Percentiles rank a stretch among this genome's conserved stretches.
Conservation (phyloP, 2,113 vertebrate species). For the Apodemus speciosus region DNA sequence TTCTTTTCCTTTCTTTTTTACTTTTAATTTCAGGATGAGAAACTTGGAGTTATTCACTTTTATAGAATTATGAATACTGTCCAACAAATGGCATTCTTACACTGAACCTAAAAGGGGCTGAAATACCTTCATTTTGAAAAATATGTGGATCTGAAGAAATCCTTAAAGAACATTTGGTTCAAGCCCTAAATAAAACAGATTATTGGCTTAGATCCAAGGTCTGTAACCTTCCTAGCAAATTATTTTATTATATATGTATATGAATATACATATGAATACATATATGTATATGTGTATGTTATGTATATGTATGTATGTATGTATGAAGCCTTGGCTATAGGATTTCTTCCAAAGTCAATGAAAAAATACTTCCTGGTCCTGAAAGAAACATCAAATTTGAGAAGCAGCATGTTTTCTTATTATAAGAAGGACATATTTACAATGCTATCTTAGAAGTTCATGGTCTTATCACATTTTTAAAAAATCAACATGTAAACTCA, state of each 20-base stretch:
- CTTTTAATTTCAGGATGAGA: slow-evolving; percentile 2
- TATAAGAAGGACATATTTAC: neutral
- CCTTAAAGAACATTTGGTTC: slow-evolving; percentile 33
- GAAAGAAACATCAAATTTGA: slow-evolving; percentile 46
- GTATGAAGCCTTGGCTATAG: neutral
- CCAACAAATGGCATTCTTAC: neutral
- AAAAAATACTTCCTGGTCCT: slow-evolving; percentile 59
- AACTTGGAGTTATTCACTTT: neutral
- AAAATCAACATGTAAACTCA: slow-evolving; percentile 11
- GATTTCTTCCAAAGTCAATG: slow-evolving; percentile 59
- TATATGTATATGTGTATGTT: neutral
- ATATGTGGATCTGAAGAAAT: slow-evolving; percentile 27
- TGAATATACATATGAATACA: too few species aligned
- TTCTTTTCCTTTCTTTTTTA: too few species aligned
- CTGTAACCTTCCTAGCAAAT: slow-evolving; percentile 47
- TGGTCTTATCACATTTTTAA: neutral
- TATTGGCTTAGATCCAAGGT: slow-evolving; percentile 40
- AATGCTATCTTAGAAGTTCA: slow-evolving; percentile 35
- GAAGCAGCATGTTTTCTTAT: slow-evolving; percentile 31
- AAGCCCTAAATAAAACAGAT: slow-evolving; percentile 28
- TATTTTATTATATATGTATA: neutral
- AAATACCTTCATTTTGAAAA: slow-evolving; percentile 19
- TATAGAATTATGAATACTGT: neutral
- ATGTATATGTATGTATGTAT: neutral
- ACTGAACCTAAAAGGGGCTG: neutral